These are phyloP conservation scores for Limanda limanda DNA, from an alignment of 2,113 vertebrate genomes.

Conservation along the genomic window DNA sequence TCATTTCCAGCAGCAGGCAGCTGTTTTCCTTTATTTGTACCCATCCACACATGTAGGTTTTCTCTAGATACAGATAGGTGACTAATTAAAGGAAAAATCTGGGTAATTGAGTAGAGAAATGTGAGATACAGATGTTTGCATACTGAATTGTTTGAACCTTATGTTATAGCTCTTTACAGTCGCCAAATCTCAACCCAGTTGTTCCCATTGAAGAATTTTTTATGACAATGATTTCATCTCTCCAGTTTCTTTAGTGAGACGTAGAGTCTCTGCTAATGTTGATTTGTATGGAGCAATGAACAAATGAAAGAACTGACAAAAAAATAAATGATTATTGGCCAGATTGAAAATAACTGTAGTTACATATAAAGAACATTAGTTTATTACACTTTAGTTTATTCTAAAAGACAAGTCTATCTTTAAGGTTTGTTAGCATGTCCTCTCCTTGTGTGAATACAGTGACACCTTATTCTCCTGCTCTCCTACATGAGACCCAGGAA, in stretches of 20 bases:
- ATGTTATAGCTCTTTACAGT: neutral
- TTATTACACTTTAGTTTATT: neutral
- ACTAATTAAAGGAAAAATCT: neutral
- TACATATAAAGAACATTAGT: neutral
- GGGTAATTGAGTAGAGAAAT: too few species aligned
- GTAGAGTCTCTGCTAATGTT: too few species aligned
- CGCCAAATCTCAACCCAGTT: neutral
- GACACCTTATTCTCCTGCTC: neutral
- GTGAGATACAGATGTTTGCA: too few species aligned
- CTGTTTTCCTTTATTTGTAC: neutral
- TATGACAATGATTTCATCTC: too few species aligned
- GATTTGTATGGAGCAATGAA: too few species aligned
- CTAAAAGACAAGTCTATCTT: neutral
- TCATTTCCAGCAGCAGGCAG: neutral
- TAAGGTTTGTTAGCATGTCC: neutral
- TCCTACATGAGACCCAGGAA: constrained; percentile 44
- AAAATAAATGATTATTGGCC: too few species aligned
- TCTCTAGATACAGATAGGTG: neutral
- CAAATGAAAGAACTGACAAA: too few species aligned
- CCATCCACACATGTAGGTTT: too few species aligned
- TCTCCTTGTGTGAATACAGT: neutral
- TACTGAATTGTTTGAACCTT: too few species aligned
- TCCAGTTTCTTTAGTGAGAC: too few species aligned
- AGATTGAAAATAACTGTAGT: too few species aligned
- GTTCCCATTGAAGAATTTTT: neutral